Percentiles rank a stretch among this genome's conserved stretches.
Evolutionary conservation across 2,888 invertebrate genomes (phyloP).

Genomic region (Punctoribates punctum): DNA sequence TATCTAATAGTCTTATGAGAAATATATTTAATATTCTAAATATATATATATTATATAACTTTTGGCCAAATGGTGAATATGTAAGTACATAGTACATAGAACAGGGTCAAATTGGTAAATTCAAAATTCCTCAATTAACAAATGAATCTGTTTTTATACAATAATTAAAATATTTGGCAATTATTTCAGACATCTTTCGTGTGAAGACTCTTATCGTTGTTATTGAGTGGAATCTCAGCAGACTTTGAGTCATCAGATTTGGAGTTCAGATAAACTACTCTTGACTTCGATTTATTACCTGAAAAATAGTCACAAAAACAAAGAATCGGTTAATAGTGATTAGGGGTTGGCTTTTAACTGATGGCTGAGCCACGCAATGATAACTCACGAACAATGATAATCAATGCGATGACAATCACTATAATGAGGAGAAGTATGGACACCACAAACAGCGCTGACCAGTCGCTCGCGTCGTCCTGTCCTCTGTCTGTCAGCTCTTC

Average conservation of each 20-base stretch:
- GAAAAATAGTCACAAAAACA: neutral
- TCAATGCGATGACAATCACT: neutral
- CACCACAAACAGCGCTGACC: neutral
- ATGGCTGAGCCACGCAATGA: neutral
- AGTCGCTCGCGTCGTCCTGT: neutral
- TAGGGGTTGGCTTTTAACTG: neutral
- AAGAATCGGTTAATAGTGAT: neutral
- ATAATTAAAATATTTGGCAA: neutral
- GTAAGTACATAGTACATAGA: neutral
- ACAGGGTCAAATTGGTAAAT: neutral
- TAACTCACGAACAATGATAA: conserved; percentile 10
- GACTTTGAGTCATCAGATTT: neutral
- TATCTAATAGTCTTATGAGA: no score
- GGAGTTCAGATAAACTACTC: neutral
- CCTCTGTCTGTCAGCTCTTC: neutral
- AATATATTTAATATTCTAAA: no score
- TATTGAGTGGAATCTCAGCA: neutral
- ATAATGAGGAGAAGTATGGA: neutral
- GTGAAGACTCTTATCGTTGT: neutral
- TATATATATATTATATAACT: no score
- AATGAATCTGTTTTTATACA: neutral
- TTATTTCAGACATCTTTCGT: neutral
- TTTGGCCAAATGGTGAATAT: neutral
- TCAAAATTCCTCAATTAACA: neutral
- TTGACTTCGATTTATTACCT: conserved; percentile 22